Conservation (phyloP, 2,888 invertebrate genomes). For the Aquatica leii region DNA sequence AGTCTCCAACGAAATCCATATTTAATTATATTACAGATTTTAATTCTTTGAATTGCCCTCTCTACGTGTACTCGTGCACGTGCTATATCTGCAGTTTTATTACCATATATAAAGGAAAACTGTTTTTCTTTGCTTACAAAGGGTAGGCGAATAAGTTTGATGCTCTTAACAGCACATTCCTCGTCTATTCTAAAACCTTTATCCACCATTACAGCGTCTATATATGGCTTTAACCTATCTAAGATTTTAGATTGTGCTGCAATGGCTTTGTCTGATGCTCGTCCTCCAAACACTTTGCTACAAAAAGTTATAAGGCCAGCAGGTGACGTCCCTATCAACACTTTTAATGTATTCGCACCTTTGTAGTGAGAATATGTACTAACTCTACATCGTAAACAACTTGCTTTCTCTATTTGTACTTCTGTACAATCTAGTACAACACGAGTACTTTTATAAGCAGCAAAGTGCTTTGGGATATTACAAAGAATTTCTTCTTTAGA, state of each 20-base stretch:
- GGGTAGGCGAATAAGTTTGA: constrained; percentile 9
- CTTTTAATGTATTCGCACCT: constrained; percentile 40
- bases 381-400: constrained; percentile 40
- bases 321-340: constrained; percentile 43
- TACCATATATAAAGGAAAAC: not conserved
- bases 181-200: constrained; percentile 27
- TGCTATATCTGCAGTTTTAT: constrained; percentile 6
- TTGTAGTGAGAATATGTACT: constrained; percentile 45
- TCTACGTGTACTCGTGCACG: constrained; percentile 12
- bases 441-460: not conserved
- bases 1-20: constrained; percentile 1
- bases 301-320: constrained; percentile 42
- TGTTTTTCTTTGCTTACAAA: constrained; percentile 7
- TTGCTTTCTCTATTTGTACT: constrained; percentile 38
- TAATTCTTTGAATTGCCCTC: constrained; percentile 15
- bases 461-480: not conserved
- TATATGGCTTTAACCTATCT: constrained; percentile 27
- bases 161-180: too few species aligned
- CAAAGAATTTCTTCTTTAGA: too few species aligned
- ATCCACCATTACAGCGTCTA: constrained; percentile 43
- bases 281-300: constrained; percentile 42
- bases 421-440: constrained; percentile 45
- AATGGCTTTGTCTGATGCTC: constrained; percentile 44
- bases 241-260: too few species aligned
- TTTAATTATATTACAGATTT: constrained; percentile 9